Percentiles rank a stretch among this genome's conserved stretches.
Evolutionary conservation across 2,797 vertebrate species (phyloP).

Genomic region (Benthosema pterotum): DNA sequence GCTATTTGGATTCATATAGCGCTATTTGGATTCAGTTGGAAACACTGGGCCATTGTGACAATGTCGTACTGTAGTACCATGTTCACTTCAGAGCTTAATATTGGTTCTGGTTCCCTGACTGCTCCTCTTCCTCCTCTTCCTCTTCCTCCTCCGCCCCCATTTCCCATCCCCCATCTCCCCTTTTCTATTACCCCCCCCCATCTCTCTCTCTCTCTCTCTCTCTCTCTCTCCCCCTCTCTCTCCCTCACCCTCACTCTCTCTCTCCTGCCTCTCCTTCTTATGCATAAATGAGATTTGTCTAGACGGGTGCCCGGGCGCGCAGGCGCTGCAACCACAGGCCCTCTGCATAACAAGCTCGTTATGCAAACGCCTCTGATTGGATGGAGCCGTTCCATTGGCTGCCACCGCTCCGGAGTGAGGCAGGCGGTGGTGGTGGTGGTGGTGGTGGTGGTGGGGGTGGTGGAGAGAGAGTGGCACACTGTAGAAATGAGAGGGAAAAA

Average conservation of each 20-base stretch:
- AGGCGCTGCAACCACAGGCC: conserved; percentile 79
- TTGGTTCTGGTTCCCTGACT: conserved; percentile 56
- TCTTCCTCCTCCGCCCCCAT: not conserved
- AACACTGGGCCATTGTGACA: conserved; percentile 36
- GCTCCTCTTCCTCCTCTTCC: conserved; percentile 48
- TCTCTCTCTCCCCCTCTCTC: conserved; percentile 31
- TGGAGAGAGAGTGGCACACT: not conserved
- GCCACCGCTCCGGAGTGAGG: conserved; percentile 62
- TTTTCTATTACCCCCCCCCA: conserved; percentile 54
- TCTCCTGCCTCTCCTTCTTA: conserved; percentile 53
- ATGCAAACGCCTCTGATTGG: conserved; percentile 86
- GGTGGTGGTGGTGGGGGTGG: not conserved
- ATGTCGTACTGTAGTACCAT: conserved; percentile 46
- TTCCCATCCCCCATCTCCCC: conserved; percentile 28
- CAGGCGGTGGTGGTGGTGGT: conserved; percentile 18
- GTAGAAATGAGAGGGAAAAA: not conserved
- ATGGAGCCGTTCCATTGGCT: conserved; percentile 81
- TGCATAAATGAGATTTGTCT: conserved; percentile 86
- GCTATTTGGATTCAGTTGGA: too few species aligned
- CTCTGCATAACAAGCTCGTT: conserved; percentile 85
- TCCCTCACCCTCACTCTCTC: conserved; percentile 24
- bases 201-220: conserved; percentile 24
- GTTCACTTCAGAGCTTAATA: conserved; percentile 47
- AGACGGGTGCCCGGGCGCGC: conserved; percentile 77
- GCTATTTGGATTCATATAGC: too few species aligned